These are phyloP conservation scores for Chloropsis hardwickii DNA, from an alignment of 2,113 vertebrate genomes.

Conservation along the genomic window DNA sequence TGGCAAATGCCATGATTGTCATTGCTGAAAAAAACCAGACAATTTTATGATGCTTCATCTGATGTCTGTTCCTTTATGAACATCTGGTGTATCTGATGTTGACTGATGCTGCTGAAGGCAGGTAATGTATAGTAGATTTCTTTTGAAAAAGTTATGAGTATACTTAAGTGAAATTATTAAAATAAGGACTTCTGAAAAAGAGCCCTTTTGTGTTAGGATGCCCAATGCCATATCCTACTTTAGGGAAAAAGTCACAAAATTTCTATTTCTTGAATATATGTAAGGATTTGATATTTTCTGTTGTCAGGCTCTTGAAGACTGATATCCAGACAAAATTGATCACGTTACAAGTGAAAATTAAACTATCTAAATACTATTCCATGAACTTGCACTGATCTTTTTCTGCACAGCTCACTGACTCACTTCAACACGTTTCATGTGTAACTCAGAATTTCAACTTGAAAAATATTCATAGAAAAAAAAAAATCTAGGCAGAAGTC, in stretches of 20 bases:
- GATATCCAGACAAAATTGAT: neutral
- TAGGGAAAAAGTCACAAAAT: neutral
- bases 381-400: neutral
- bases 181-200: neutral
- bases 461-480: neutral
- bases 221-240: accelerated
- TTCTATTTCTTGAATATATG: neutral
- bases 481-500: neutral
- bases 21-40: neutral
- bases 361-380: neutral
- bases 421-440: accelerated
- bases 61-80: neutral
- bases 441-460: neutral
- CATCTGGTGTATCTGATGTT: neutral
- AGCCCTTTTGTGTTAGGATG: neutral
- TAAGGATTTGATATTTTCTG: neutral
- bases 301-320: neutral
- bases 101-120: neutral
- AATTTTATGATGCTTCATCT: neutral
- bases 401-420: neutral
- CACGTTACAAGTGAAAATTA: neutral
- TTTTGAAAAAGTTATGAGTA: neutral
- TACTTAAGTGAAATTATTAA: neutral
- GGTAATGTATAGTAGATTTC: neutral
- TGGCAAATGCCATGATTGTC: neutral